phyloP scores from a whole-genome alignment of 1,140 invertebrate genomes.

The Heliconius hewitsoni region DNA sequence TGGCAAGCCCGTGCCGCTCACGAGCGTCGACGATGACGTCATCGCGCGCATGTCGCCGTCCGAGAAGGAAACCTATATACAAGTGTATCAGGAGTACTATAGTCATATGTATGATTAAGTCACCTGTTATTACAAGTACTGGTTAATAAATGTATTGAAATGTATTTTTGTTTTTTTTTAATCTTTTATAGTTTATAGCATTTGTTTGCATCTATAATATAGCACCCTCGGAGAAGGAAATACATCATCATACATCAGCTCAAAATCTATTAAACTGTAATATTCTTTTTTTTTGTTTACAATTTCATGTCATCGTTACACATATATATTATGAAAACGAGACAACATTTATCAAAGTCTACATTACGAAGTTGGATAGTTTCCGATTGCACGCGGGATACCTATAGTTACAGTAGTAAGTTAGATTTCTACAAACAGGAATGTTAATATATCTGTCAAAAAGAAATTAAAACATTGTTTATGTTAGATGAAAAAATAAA shows the following conservation, averaged over 20 bases:
- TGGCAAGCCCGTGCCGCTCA: slow-evolving; percentile 88
- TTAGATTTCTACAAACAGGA: too few relatives aligned
- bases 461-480: background rate
- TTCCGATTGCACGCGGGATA: too few relatives aligned
- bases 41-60: slow-evolving; percentile 94
- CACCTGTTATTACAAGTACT: background rate
- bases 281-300: too few relatives aligned
- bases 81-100: slow-evolving; percentile 96
- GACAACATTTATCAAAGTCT: too few relatives aligned
- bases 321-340: too few relatives aligned
- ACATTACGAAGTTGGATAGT: too few relatives aligned
- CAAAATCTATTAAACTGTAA: too few relatives aligned
- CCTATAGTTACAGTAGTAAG: too few relatives aligned
- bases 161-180: background rate
- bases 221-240: background rate
- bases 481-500: slow-evolving; percentile 3
- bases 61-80: slow-evolving; percentile 97
- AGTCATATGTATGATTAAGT: slow-evolving; percentile 87
- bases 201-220: background rate
- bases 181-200: background rate
- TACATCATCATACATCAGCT: too few relatives aligned
- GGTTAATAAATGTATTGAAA: slow-evolving; percentile 1
- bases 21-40: slow-evolving; percentile 86
- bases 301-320: too few relatives aligned
- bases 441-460: background rate